Conservation (phyloP, 1,140 invertebrate species). For the Chrysopa pallens region DNA sequence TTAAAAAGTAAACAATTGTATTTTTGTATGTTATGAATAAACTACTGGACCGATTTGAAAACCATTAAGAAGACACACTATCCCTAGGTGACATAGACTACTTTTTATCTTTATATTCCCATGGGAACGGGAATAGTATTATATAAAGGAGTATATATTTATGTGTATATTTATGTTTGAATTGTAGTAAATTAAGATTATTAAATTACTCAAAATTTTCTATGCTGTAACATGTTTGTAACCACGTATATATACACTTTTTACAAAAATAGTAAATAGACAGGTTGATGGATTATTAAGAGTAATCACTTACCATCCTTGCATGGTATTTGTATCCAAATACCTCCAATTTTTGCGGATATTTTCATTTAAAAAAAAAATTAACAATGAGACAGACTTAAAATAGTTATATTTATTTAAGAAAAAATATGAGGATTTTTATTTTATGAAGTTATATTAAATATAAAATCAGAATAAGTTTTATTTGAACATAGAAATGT, state of each 20-base stretch:
- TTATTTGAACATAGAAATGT: not conserved
- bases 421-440: not conserved
- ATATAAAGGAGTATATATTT: not conserved
- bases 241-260: not conserved
- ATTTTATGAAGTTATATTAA: not conserved
- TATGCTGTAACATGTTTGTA: no score
- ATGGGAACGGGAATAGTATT: not conserved
- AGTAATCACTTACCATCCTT: constrained; percentile 22
- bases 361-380: constrained; percentile 32
- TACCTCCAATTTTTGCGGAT: constrained; percentile 35
- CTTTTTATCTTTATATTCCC: no score
- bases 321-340: constrained; percentile 46
- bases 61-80: no score
- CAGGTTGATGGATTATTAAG: not conserved
- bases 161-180: not conserved
- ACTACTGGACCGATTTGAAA: no score
- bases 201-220: no score
- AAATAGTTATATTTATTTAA: not conserved
- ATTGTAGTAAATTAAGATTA: not conserved
- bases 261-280: constrained; percentile 1
- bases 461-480: not conserved
- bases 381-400: not conserved
- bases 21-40: no score
- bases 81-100: no score
- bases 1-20: no score